A percentile compares a stretch with the other conserved stretches of the same genome.
Evolutionary conservation across 2,797 vertebrate genomes (phyloP).

Genomic region (Microctenopoma stevenorrisi): DNA sequence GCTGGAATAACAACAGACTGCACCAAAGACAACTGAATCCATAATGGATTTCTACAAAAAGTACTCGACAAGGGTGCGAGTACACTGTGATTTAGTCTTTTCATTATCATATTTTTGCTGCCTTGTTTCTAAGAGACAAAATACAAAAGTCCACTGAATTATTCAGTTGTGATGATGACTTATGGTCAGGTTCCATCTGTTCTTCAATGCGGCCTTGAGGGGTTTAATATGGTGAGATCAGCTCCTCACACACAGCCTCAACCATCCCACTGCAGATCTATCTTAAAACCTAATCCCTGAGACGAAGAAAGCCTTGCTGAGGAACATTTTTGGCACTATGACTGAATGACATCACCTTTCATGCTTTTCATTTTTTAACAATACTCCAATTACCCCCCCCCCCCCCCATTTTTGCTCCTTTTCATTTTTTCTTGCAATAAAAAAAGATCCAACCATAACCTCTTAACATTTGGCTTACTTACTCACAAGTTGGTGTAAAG

Average conservation of each 20-base stretch:
- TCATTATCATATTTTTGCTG: conserved; percentile 34
- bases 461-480: conserved; percentile 6
- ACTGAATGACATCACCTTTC: conserved; percentile 70
- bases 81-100: conserved; percentile 39
- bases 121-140: conserved; percentile 39
- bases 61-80: conserved; percentile 19
- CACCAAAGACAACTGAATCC: conserved; percentile 33
- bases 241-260: conserved; percentile 41
- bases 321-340: conserved; percentile 67
- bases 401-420: conserved; percentile 21
- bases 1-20: conserved; percentile 29
- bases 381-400: conserved; percentile 35
- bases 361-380: conserved; percentile 12
- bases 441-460: neutral
- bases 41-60: conserved; percentile 35
- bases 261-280: conserved; percentile 54
- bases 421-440: conserved; percentile 17
- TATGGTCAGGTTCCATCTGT: conserved; percentile 63
- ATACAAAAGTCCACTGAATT: conserved; percentile 55
- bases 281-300: conserved; percentile 72
- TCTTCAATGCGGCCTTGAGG: conserved; percentile 51
- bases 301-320: conserved; percentile 67
- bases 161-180: conserved; percentile 60
- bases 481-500: conserved; percentile 21
- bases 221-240: conserved; percentile 66